Evolutionary conservation across 2,113 vertebrate species (phyloP).

Genomic region (Pontoporia blainvillei): DNA sequence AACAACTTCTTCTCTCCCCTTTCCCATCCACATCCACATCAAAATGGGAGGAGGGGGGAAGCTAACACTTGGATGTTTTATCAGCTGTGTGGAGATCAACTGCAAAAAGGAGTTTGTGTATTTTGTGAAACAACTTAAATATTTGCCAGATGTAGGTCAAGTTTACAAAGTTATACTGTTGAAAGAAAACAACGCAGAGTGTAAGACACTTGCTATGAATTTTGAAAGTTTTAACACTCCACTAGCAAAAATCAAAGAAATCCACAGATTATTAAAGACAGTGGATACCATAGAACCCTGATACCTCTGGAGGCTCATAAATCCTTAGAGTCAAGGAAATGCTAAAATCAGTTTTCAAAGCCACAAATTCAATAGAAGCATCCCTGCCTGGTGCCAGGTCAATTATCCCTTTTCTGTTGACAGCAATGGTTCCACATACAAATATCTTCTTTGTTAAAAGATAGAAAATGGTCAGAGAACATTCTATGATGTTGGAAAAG

Average conservation of each 20-base stretch:
- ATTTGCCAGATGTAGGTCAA: conserved; percentile 6
- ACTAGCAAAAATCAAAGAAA: not conserved
- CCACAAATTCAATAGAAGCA: not conserved
- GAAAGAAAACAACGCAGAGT: conserved; percentile 21
- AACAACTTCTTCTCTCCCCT: not conserved
- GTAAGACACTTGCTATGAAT: not conserved
- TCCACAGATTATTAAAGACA: not conserved
- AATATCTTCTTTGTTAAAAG: conserved; percentile 25
- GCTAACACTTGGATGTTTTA: not conserved
- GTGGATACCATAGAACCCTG: not conserved
- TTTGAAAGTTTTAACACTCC: not conserved
- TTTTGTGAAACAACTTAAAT: conserved; percentile 47
- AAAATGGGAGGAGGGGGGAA: not conserved
- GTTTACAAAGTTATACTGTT: not conserved
- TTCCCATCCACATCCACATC: not conserved
- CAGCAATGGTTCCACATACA: not conserved
- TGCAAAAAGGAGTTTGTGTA: not conserved
- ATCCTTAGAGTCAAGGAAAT: not conserved
- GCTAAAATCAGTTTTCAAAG: conserved; percentile 12
- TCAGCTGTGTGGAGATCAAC: conserved; percentile 20
- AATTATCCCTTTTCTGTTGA: not conserved
- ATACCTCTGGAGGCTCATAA: not conserved
- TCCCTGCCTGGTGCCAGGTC: not conserved
- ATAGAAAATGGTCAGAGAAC: not conserved
- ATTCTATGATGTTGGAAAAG: not conserved